These are phyloP conservation scores for Cavia aperea DNA, from an alignment of 2,113 vertebrate species.

Conservation along the genomic window DNA sequence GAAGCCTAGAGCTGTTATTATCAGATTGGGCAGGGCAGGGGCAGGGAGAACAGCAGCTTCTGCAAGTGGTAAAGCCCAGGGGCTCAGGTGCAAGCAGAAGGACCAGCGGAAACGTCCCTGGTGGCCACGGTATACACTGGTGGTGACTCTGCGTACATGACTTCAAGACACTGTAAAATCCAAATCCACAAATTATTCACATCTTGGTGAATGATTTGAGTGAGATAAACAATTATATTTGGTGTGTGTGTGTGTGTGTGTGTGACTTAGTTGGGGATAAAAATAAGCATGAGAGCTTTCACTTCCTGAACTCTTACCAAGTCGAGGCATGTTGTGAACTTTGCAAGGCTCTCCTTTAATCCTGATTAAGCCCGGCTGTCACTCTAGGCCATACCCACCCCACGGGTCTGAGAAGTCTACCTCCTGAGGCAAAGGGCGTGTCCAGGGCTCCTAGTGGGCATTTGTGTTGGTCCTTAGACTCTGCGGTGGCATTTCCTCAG, in stretches of 20 bases:
- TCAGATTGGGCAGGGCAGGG: background rate
- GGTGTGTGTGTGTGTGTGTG: background rate
- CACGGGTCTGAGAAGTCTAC: background rate
- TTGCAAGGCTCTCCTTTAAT: background rate
- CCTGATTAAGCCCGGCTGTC: background rate
- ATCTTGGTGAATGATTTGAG: background rate
- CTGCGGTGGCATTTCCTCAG: background rate
- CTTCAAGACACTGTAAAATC: background rate
- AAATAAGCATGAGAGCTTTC: background rate
- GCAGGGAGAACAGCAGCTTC: background rate
- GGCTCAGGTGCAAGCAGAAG: background rate
- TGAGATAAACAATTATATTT: slow-evolving; percentile 7
- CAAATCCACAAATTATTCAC: background rate
- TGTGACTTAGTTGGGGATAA: background rate
- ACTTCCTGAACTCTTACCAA: background rate
- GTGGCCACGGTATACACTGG: background rate
- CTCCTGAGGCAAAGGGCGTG: background rate
- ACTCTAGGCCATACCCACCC: background rate
- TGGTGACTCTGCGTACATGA: background rate
- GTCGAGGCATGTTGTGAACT: background rate
- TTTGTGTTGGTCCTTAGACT: background rate
- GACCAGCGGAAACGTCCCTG: background rate
- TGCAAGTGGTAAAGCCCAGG: background rate
- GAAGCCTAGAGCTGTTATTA: background rate
- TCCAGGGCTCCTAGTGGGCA: too few species aligned